Evolutionary conservation across 2,888 invertebrate genomes (phyloP).

Genomic region (Seira sanloemensis): DNA sequence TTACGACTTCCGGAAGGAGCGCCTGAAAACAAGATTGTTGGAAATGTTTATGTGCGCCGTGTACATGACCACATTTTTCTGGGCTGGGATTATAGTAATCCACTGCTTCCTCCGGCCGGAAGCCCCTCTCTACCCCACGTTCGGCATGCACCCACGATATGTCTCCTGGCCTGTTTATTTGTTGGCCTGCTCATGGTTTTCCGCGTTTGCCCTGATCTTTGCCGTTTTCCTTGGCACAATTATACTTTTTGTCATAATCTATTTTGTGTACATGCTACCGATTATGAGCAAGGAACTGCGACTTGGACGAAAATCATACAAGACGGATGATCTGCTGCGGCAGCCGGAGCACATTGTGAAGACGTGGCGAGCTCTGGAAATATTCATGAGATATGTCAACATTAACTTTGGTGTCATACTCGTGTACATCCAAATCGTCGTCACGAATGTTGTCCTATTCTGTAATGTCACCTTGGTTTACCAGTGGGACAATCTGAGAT

Average conservation of each 20-base stretch:
- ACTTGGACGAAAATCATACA: background rate
- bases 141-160: background rate
- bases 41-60: background rate
- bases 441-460: background rate
- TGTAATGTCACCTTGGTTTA: background rate
- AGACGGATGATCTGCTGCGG: background rate
- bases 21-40: background rate
- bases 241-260: background rate
- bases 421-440: background rate
- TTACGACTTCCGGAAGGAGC: background rate
- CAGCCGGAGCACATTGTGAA: background rate
- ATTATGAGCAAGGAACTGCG: background rate
- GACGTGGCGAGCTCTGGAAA: background rate
- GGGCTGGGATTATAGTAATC: background rate
- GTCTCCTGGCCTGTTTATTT: background rate
- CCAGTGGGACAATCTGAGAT: background rate
- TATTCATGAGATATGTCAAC: background rate
- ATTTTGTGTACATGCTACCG: background rate
- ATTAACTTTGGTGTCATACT: background rate
- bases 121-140: background rate
- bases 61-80: background rate
- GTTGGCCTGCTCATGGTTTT: background rate
- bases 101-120: background rate
- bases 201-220: background rate
- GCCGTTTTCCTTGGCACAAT: background rate